Evolutionary conservation across 2,113 vertebrate genomes (phyloP).

Genomic region (Oreocharis arfaki): DNA sequence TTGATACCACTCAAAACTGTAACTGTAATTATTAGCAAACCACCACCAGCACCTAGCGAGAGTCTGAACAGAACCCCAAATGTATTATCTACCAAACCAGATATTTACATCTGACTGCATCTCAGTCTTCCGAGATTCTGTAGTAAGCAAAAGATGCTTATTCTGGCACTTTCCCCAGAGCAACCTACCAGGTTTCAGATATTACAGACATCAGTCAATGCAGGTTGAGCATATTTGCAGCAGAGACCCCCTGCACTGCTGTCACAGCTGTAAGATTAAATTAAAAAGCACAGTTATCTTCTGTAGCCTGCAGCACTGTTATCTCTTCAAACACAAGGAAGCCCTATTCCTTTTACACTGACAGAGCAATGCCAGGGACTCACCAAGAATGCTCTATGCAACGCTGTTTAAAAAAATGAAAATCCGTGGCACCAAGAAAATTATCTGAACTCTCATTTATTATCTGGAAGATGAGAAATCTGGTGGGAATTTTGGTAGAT

Average conservation of each 20-base stretch:
- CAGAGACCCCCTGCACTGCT: background rate
- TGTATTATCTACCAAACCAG: background rate
- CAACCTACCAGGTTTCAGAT: background rate
- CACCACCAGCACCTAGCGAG: background rate
- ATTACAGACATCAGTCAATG: background rate
- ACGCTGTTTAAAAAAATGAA: background rate
- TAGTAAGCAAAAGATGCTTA: background rate
- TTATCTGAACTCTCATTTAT: background rate
- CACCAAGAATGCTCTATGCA: background rate
- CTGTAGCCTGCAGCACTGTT: background rate
- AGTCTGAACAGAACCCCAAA: background rate
- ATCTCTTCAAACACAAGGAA: background rate
- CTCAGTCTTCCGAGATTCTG: background rate
- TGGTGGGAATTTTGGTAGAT: background rate
- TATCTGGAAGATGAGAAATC: background rate
- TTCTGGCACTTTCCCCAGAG: background rate
- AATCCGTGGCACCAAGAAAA: background rate
- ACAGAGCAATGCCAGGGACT: background rate
- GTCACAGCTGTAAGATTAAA: slow-evolving; percentile 3
- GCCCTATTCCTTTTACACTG: background rate
- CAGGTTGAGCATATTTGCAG: background rate
- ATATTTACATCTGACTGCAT: background rate
- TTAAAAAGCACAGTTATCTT: slow-evolving; percentile 6
- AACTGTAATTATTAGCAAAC: background rate
- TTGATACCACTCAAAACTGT: background rate